Base-by-base conservation (phyloP, 2,888 invertebrate genomes). In the Eupithecia vulgata region DNA sequence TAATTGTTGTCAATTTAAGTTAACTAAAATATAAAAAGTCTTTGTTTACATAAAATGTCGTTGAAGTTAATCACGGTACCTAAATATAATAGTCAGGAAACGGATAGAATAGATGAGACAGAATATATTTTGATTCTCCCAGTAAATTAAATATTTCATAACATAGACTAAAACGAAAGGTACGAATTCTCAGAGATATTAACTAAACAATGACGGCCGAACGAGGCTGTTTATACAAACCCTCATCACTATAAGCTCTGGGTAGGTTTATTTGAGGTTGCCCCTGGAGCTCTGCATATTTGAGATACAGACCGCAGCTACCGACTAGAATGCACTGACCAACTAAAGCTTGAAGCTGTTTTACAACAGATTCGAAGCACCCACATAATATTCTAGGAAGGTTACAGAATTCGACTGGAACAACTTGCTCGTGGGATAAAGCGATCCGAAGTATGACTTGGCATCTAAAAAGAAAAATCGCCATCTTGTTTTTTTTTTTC, bases 161-260 rank as follows among this genome's bases (percentile, higher is more conserved):
- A 5, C 5, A 52, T 52, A 57, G 21, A 57, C n/a, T 35, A 5
- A n/a, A 35, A 64, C n/a, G 37, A 35, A 64, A 64, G 35, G 5
- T 35, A 64, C 37, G 15, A 64, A 37, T 64, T 64, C 37, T 37
- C 34, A 34, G 17, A 35, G 35, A 62, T 62, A 61, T 30, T 52
- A 52, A 57, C 57, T 25, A 57, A 57, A 57, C 57, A 57, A 13
- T 25, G 37, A 37, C 30, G 62, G n/a, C 10, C 10, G 34, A 64
- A 64, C 48, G 12, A 45, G 59, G 57, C 15, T 70, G 67, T 57
- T 67, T 62, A 67, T 13, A 17, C 65, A 67, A 72, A 71, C 71
- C 71, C 74, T 67, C 69, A 72, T 72, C 71, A 70, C 67, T 67
- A 71, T 66, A 74, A 74, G 74, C 71, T 68, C 74, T 70, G 4